Evolutionary conservation across 2,888 invertebrate species (phyloP), one percentile per base, ranked within the genome.

Genomic region (Catonia carolina): DNA sequence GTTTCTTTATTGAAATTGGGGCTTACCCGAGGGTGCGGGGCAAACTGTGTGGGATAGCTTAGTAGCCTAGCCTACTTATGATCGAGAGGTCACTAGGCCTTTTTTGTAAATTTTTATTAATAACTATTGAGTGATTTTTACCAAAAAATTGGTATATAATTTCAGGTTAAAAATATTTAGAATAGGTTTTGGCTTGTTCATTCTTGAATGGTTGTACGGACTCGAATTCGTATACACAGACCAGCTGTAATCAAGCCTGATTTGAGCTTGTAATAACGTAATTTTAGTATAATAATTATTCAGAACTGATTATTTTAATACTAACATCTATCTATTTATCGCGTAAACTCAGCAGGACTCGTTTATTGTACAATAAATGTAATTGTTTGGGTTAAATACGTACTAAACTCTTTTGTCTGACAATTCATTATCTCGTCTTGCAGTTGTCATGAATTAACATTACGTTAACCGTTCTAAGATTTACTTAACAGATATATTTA

Each of bases 1-100:
- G 56, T 56, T 58, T 59, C 48, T 53, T 55, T 52, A 55, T 62
- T 53, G 54, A 61, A 62, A 62, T 60, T 59, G 62, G 63, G 65
- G 62, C 63, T 63, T 45, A 45, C 23, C 45, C 45, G 18, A 45
- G 22, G 45, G 45, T 45, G 45, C 18, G 45, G 45, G 45, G 45
- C 27, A 22, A 27, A 45, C 27, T 18, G 45, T 45, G 45, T 45
- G 45, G 45, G 45, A 45, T 8, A 45, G 45, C 45, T 45, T 27
- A 45, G 23, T 45, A 45, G 45, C 52, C 45, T 59, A 55, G 47
- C 55, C 51, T 47, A 36, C 48, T 55, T 45, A 39, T 20, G 18
- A 52, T 39, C 52, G 36, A 48, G 35, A 50, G 53, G 53, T 48
- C 56, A 56, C 56, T 56, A 58, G 58, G 61, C 52, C 42, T 53